Percentiles rank a stretch among this genome's conserved stretches.
Evolutionary conservation across 2,113 vertebrate species (phyloP).

Genomic region (Stegostoma tigrinum): DNA sequence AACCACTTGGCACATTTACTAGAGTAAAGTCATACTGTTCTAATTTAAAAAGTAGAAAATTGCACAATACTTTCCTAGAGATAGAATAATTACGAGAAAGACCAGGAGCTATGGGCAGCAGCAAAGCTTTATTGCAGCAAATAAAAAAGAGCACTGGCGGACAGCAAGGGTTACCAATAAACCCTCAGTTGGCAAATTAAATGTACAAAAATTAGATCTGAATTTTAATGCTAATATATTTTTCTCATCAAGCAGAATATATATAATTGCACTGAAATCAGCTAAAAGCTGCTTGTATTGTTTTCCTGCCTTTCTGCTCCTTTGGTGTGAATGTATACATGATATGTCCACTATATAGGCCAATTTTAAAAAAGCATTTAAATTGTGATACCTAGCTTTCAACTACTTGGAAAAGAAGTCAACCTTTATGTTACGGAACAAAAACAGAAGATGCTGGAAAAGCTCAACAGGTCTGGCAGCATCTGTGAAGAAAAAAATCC

Average conservation of each 20-base stretch:
- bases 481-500: no score
- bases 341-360: background rate
- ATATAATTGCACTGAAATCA: background rate
- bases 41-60: background rate
- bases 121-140: background rate
- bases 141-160: background rate
- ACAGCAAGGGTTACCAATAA: background rate
- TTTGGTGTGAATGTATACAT: background rate
- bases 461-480: no score
- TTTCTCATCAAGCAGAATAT: background rate
- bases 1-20: background rate
- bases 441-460: no score
- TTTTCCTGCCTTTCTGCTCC: background rate
- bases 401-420: background rate
- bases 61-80: background rate
- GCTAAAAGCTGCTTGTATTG: background rate
- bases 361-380: background rate
- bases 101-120: background rate
- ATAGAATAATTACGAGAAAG: background rate
- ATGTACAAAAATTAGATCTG: background rate
- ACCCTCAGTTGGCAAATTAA: background rate
- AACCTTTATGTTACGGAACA: background rate
- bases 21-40: background rate
- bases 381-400: background rate
- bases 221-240: background rate